Conservation (phyloP, 2,797 vertebrate genomes). For the Scomberomorus guttatus region DNA sequence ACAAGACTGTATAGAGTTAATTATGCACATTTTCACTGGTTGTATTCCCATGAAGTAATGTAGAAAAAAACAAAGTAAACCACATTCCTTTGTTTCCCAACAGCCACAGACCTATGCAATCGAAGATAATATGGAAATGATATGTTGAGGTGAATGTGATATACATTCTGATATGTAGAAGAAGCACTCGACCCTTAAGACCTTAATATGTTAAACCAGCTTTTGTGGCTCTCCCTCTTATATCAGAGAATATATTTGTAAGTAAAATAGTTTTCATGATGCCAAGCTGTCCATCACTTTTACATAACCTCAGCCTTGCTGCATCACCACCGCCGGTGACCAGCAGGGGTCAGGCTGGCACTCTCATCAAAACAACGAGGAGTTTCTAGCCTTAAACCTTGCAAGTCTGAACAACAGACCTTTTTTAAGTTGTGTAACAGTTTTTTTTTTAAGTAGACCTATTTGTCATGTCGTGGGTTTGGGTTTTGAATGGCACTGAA, state of each 20-base stretch:
- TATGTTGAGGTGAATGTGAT: background rate
- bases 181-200: background rate
- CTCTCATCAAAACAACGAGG: slow-evolving; percentile 51
- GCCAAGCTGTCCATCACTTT: slow-evolving; percentile 1
- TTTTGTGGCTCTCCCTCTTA: background rate
- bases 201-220: background rate
- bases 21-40: slow-evolving; percentile 30
- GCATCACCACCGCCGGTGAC: background rate
- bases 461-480: slow-evolving; percentile 66
- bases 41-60: slow-evolving; percentile 4
- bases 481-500: slow-evolving; percentile 54
- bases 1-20: slow-evolving; percentile 12
- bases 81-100: background rate
- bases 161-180: background rate
- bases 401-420: slow-evolving; percentile 42
- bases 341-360: slow-evolving; percentile 79
- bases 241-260: background rate
- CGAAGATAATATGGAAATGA: background rate
- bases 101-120: background rate
- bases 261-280: slow-evolving; percentile 12
- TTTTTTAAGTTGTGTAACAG: slow-evolving; percentile 67
- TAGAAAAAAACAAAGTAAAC: slow-evolving; percentile 7
- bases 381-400: slow-evolving; percentile 37
- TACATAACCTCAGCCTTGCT: slow-evolving; percentile 11
- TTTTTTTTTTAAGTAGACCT: slow-evolving; percentile 41